phyloP scores from a whole-genome alignment of 2,888 invertebrate species.

The Ormyrus nitidulus region DNA sequence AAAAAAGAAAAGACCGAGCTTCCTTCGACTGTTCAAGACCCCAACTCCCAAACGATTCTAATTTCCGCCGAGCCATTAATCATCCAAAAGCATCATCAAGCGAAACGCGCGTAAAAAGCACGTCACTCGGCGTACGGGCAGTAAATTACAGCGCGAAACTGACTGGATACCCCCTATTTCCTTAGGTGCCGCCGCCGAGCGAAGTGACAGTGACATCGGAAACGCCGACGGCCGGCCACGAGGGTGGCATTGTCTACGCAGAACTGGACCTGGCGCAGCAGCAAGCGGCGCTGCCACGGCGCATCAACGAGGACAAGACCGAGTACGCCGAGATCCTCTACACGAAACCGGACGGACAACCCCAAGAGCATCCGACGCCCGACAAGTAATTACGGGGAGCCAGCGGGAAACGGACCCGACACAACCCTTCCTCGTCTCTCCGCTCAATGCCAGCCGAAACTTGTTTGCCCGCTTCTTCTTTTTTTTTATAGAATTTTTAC shows the following conservation, averaged over 20 bases:
- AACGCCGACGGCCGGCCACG: constrained; percentile 23
- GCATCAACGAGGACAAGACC: constrained; percentile 80
- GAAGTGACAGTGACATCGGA: constrained; percentile 27
- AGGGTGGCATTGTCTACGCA: constrained; percentile 70
- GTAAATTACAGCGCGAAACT: too few relatives aligned
- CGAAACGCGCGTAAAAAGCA: too few relatives aligned
- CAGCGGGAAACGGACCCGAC: too few relatives aligned
- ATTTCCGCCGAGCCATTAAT: too few relatives aligned
- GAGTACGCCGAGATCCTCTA: constrained; percentile 91
- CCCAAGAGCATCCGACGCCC: constrained; percentile 43
- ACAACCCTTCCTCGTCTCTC: too few relatives aligned
- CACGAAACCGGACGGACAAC: constrained; percentile 76
- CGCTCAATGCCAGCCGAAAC: too few relatives aligned
- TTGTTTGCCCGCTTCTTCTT: neutral
- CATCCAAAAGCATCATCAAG: too few relatives aligned
- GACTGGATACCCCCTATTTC: too few relatives aligned
- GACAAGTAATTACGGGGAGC: constrained; percentile 61
- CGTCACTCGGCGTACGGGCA: too few relatives aligned
- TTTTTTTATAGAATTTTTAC: neutral
- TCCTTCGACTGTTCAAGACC: too few relatives aligned
- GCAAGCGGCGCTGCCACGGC: constrained; percentile 66
- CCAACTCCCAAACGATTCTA: too few relatives aligned
- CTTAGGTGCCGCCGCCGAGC: constrained; percentile 8
- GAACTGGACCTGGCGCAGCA: constrained; percentile 70
- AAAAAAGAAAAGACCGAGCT: too few relatives aligned